Conservation (phyloP, 2,797 vertebrate species). For the Euthynnus affinis region DNA sequence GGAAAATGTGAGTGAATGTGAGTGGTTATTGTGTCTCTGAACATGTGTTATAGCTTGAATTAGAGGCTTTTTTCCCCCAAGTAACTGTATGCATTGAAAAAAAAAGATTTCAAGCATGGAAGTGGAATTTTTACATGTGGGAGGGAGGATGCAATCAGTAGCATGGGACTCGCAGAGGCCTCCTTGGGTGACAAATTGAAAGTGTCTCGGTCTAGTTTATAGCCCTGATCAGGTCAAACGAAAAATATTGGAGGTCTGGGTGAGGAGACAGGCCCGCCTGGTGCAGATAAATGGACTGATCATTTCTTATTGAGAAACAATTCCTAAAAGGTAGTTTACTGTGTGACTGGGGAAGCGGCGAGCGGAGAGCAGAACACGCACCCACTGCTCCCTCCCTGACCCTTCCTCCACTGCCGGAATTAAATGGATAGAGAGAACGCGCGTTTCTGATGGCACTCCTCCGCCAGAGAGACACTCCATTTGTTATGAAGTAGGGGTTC, state of each 20-base stretch:
- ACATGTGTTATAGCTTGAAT: constrained; percentile 17
- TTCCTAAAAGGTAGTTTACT: constrained; percentile 99
- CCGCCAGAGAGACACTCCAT: constrained; percentile 95
- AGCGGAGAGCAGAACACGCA: constrained; percentile 90
- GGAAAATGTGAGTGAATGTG: constrained; percentile 3
- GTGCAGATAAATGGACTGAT: constrained; percentile 99
- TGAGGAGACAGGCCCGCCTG: constrained; percentile 94
- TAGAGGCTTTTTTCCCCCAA: constrained; percentile 38
- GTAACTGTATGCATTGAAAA: constrained; percentile 56
- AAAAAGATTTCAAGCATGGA: constrained; percentile 75
- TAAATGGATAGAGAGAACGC: constrained; percentile 93
- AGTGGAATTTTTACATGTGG: constrained; percentile 80
- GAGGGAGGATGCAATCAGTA: constrained; percentile 83
- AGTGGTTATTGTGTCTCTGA: constrained; percentile 24
- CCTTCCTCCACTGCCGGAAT: constrained; percentile 91
- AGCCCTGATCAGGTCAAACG: constrained; percentile 95
- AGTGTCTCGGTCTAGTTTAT: constrained; percentile 94
- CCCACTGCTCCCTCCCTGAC: constrained; percentile 93
- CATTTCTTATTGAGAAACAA: constrained; percentile 99
- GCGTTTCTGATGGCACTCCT: constrained; percentile 96
- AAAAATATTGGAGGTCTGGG: constrained; percentile 95
- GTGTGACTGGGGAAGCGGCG: constrained; percentile 91
- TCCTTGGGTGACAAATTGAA: constrained; percentile 93
- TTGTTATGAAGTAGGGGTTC: constrained; percentile 93
- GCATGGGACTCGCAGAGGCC: constrained; percentile 78